Conservation (phyloP, 2,888 invertebrate species). For the Diaprepes abbreviatus region DNA sequence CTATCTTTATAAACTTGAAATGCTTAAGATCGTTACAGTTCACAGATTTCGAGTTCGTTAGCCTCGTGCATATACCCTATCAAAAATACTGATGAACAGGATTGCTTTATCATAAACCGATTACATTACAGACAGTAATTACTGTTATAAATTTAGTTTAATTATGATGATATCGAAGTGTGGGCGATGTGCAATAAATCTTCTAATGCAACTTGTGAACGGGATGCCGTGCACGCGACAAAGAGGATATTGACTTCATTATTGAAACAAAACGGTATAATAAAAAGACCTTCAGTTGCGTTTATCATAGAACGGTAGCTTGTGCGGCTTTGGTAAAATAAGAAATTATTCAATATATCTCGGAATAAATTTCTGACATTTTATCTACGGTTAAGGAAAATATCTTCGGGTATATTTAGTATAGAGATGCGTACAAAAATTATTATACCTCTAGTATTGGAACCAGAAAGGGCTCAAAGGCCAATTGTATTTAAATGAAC, state of each 20-base stretch:
- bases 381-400: too few species aligned
- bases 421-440: too few species aligned
- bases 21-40: conserved; percentile 25
- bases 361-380: too few species aligned
- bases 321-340: too few species aligned
- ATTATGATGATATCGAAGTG: conserved; percentile 15
- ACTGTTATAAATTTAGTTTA: conserved; percentile 16
- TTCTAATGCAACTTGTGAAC: not conserved
- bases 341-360: too few species aligned
- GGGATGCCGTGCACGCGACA: not conserved
- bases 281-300: not conserved
- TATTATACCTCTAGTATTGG: too few species aligned
- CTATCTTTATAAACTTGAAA: conserved; percentile 15
- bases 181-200: conserved; percentile 4
- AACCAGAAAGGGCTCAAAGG: too few species aligned
- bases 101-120: conserved; percentile 15
- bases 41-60: conserved; percentile 18
- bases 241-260: not conserved
- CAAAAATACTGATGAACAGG: conserved; percentile 16
- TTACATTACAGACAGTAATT: conserved; percentile 16
- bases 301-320: too few species aligned
- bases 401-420: too few species aligned
- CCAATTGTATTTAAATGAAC: too few species aligned
- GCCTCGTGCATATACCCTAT: conserved; percentile 8
- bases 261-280: not conserved